Evolutionary conservation across 2,113 vertebrate species (phyloP), one percentile per base, ranked within the genome.

Genomic region (Amphilophus citrinellus): DNA sequence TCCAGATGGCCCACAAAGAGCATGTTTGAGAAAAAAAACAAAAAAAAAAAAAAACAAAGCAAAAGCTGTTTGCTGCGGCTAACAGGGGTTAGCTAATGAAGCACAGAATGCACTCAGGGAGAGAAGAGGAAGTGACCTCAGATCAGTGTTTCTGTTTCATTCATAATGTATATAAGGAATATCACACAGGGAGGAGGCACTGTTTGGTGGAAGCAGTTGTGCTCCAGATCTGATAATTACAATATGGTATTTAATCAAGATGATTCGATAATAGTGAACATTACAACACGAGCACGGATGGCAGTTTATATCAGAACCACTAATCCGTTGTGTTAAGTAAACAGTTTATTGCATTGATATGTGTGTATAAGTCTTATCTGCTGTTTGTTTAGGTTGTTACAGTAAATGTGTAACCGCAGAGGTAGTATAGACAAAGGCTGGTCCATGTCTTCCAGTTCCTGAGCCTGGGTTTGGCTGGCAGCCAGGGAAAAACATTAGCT

Each of bases 1-100:
- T 84, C 89, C 91, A 91, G 82, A 89, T 92, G 86, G 50, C 35
- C 17, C 8, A 27, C 61, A 79, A 47, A 80, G 20, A 35, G 2
- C 57, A 14, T 61, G n/a, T 39, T 83, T 53, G 66, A 59, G 11
- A 5, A 10, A 32, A 59, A 47, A 80, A 79, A 62, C 24, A 24
- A 24, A 24, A 24, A 24, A 24, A 22, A 22, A 76, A 1, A 27
- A 27, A 0, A 60, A 85, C 77, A 82, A 83, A 83, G 47, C 22
- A 47, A 61, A 79, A 13, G 35, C 65, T 30, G 22, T 73, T 63
- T 88, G 75, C 32, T 6, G 20, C 56, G 39, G 30, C 32, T 53
- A 8, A 77, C 35, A 50, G 11, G 14, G 27, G 10, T 62, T 3
- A 27, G 63, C 50, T 22, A 79, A 59, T 76, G 50, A 68, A 1